These are phyloP conservation scores for Neosilurus hyrtlii DNA, from an alignment of 2,797 vertebrate species.

Conservation along the genomic window DNA sequence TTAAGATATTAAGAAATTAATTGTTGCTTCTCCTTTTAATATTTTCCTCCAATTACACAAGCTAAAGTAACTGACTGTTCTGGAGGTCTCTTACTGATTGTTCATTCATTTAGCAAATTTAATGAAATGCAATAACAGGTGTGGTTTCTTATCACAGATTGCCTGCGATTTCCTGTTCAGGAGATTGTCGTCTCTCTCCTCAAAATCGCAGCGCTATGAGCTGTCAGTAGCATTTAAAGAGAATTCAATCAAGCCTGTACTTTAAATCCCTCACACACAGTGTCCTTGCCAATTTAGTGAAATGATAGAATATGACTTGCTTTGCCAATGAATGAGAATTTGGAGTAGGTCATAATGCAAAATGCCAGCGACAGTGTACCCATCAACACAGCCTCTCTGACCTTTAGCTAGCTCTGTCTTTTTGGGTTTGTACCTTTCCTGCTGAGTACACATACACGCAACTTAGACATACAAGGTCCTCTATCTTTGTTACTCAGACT, in stretches of 20 bases:
- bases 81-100: constrained; percentile 35
- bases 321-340: constrained; percentile 25
- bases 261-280: constrained; percentile 25
- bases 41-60: constrained; percentile 25
- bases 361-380: constrained; percentile 26
- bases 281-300: constrained; percentile 42
- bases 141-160: constrained; percentile 13
- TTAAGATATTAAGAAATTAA: constrained; percentile 43
- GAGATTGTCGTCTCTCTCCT: constrained; percentile 1
- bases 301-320: constrained; percentile 49
- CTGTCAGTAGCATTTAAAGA: constrained; percentile 55
- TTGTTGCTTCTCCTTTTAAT: constrained; percentile 41
- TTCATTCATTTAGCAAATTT: constrained; percentile 41
- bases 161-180: constrained; percentile 22
- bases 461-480: neutral
- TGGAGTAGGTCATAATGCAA: constrained; percentile 46
- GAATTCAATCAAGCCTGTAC: constrained; percentile 49
- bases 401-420: constrained; percentile 48
- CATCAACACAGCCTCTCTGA: constrained; percentile 45
- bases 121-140: constrained; percentile 38
- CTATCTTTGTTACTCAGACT: constrained; percentile 20
- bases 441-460: constrained; percentile 13
- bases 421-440: constrained; percentile 36
- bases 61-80: constrained; percentile 39
- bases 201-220: constrained; percentile 16